Evolutionary conservation across 1,140 invertebrate genomes (phyloP), one percentile per base, ranked within the genome.

Genomic region (Bombus breviceps): DNA sequence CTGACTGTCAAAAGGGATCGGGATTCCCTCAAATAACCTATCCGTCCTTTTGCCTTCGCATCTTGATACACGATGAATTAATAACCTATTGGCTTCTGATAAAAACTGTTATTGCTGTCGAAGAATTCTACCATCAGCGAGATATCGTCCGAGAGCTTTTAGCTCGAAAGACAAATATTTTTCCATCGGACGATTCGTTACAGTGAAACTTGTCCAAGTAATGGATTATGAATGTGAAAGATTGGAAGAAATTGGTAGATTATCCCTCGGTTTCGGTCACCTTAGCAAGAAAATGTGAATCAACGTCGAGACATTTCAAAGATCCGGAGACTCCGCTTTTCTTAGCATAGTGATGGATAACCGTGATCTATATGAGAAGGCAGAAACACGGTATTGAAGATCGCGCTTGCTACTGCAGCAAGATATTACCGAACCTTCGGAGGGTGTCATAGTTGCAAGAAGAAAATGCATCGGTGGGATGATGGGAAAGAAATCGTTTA

Each of bases 1-100:
- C 76, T 39, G 25, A 12, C 77, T 80, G 83, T 85, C 76, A 85
- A 72, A 80, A 73, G 57, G 59, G 76, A 84, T 72, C 83, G 53
- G 9, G 41, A 84, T 47, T 79, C 53, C 37, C 57, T 59, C 15
- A 32, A 73, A 53, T 64, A 53, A 72, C 64, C 76, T 28, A 53
- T 85, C 83, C 22, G 22, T 47, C n/a, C 59, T 68, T 57, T 57
- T 39, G 3, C 37, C 34, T 41, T 53, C 59, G 25, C 15, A 53
- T 43, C 81, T 64, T 39, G 53, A 53, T 59, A 80, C 83, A 9
- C 68, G 13, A 28, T 53, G 68, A 72, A 85, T 72, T 80, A 62
- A 85, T 72, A 79, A 62, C 34, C 39, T 39, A 72, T 78, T n/a
- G 64, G 15, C 37, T 47, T 13, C 43, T 13, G 41, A 71, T 71